phyloP scores from a whole-genome alignment of 2,888 invertebrate genomes.

The Agonopterix subpropinquella region DNA sequence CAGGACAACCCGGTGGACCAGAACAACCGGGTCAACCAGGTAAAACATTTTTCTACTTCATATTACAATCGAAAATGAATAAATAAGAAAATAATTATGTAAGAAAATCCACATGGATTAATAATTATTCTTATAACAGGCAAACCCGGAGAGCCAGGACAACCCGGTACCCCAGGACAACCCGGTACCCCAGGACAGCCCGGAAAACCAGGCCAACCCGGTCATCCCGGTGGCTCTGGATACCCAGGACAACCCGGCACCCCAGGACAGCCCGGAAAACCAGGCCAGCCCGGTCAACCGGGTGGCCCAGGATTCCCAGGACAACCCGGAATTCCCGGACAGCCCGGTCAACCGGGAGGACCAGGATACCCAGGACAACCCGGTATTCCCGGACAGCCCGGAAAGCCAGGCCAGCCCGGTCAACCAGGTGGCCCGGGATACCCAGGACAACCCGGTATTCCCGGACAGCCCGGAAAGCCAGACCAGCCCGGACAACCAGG shows the following conservation, averaged over 20 bases:
- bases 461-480: conserved; percentile 27
- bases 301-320: conserved; percentile 7
- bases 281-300: conserved; percentile 2
- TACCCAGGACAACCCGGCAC: conserved; percentile 49
- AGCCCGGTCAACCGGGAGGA: conserved; percentile 11
- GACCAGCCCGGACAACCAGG: conserved; percentile 16
- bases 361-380: conserved; percentile 12
- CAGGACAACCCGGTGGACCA: too few species aligned
- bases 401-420: conserved; percentile 13
- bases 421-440: conserved; percentile 21
- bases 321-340: conserved; percentile 13
- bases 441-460: conserved; percentile 31
- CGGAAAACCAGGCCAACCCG: conserved; percentile 42
- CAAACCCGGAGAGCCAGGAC: conserved; percentile 15
- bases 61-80: too few species aligned
- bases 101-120: too few species aligned
- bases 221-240: conserved; percentile 38
- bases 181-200: conserved; percentile 56
- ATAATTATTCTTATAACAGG: conserved; percentile 9
- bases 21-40: too few species aligned
- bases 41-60: too few species aligned
- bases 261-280: conserved; percentile 12
- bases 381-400: conserved; percentile 9
- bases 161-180: conserved; percentile 20
- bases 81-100: too few species aligned